A percentile compares a stretch with the other conserved stretches of the same genome.
These are phyloP conservation scores for Steinernema carpocapsae DNA, from an alignment of 2,888 invertebrate species.

Conservation along the genomic window DNA sequence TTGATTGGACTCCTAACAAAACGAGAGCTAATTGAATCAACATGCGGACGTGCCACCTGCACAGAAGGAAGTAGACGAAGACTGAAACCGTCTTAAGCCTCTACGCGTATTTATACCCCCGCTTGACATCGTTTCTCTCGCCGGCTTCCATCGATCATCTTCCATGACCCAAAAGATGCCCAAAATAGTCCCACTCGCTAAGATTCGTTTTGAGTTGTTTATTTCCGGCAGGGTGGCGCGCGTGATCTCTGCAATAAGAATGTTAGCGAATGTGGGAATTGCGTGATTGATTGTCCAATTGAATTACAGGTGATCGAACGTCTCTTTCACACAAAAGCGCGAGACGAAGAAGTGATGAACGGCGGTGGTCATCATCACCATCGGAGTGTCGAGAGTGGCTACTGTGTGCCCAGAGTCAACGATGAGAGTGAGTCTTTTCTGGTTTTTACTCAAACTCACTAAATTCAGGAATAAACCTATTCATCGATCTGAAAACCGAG, in stretches of 20 bases:
- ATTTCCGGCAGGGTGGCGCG: too few species aligned
- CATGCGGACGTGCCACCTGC: not conserved
- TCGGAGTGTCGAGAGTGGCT: conserved; percentile 26
- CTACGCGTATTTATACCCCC: not conserved
- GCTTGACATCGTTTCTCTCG: not conserved
- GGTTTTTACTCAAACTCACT: too few species aligned
- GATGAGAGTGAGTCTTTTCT: conserved; percentile 19
- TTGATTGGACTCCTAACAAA: not conserved
- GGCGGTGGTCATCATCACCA: conserved; percentile 33
- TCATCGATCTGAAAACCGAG: too few species aligned
- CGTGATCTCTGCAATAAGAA: conserved; percentile 26
- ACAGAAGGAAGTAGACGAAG: not conserved
- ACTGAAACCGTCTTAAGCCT: not conserved
- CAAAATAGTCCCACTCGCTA: too few species aligned
- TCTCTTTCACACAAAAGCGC: conserved; percentile 1
- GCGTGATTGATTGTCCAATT: conserved; percentile 19
- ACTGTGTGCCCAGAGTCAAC: conserved; percentile 7
- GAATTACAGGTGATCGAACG: conserved; percentile 24
- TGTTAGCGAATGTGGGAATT: conserved; percentile 25
- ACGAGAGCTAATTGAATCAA: not conserved
- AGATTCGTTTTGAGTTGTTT: too few species aligned
- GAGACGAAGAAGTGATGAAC: conserved; percentile 19
- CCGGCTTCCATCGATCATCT: conserved; percentile 1
- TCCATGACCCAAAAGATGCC: not conserved
- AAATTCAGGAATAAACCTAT: too few species aligned